Base-by-base conservation (phyloP, 2,113 vertebrate species). In the Periophthalmus modestus region DNA sequence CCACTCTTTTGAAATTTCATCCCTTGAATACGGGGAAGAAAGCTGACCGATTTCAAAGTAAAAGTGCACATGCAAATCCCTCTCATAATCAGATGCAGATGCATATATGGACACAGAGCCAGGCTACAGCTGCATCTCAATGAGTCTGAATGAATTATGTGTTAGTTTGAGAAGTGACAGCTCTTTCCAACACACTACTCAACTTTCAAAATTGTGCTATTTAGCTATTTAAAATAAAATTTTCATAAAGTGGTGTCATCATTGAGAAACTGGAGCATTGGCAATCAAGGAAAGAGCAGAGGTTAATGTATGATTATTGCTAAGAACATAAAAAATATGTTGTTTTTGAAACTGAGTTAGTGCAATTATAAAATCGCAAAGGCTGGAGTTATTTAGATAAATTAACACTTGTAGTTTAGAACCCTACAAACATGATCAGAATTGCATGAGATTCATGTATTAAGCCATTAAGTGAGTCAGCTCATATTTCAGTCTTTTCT, bases 121-220 rank as follows among this genome's bases (percentile, higher is more conserved):
- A 24, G 23, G 57, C 57, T 59, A 34, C 34, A 65, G 61, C 28
- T 39, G 61, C 61, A 65, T 65, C 16, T 65, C 61, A 36, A 39
- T 65, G 61, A 65, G 61, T 65, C 4, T 19, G 33, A 65, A 65
- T 36, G 9, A 39, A 65, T 65, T 65, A 39, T 65, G 33, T n/a
- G 24, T 59, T 59, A 28, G 57, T 57, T 23, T 57, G 58, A 65
- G 33, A n/a, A 65, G 33, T 65, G 61, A 65, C 61, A 39, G 61
- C 61, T 65, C 61, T 61, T 65, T 34, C 33, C 33, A 65, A 19
- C 61, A 19, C 21, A 59, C 11, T 59, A 59, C 24, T 59, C 23
- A 28, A 59, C 33, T 65, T 65, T 39, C 12, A 65, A 63, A 39
- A 65, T 19, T 0, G 33, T 65, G 61, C 34, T 39, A 34, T n/a